A percentile compares a stretch with the other conserved stretches of the same genome.
These are phyloP conservation scores for Luidia sarsii DNA, from an alignment of 53 echinoderm and acorn worm genomes.

Conservation along the genomic window DNA sequence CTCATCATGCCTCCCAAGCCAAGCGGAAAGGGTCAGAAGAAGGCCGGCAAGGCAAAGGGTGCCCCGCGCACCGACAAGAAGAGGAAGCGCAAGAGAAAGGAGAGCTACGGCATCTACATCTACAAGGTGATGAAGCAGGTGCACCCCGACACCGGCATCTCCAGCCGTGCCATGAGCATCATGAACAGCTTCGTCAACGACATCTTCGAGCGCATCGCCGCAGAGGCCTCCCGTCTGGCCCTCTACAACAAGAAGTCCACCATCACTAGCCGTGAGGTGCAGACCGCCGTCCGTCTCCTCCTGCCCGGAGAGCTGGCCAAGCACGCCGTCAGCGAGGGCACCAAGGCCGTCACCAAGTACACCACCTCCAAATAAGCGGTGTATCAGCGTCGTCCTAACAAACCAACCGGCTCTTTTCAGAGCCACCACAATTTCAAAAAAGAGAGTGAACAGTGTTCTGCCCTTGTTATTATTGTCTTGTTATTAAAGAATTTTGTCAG, in stretches of 20 bases:
- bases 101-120: conserved; percentile 90
- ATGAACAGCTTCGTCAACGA: conserved; percentile 93
- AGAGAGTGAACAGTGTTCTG: conserved; percentile 21
- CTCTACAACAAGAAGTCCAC: conserved; percentile 91
- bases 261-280: conserved; percentile 77
- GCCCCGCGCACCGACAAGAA: conserved; percentile 47
- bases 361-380: conserved; percentile 53
- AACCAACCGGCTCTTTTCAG: conserved; percentile 57
- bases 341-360: conserved; percentile 90
- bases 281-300: conserved; percentile 81
- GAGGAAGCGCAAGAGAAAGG: conserved; percentile 61
- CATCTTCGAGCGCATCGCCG: conserved; percentile 75
- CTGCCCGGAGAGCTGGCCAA: conserved; percentile 87
- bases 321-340: conserved; percentile 82
- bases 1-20: conserved; percentile 82
- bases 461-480: no score
- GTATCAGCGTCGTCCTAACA: conserved; percentile 5
- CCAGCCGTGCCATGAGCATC: conserved; percentile 60
- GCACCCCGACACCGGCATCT: conserved; percentile 90
- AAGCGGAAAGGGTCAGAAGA: conserved; percentile 80
- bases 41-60: conserved; percentile 77
- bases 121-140: conserved; percentile 93
- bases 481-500: no score
- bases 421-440: conserved; percentile 43
- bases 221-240: conserved; percentile 64